Percentiles rank a stretch among this genome's conserved stretches.
Evolutionary conservation across 2,888 invertebrate genomes (phyloP).

Genomic region (Anagyrus pseudococci): DNA sequence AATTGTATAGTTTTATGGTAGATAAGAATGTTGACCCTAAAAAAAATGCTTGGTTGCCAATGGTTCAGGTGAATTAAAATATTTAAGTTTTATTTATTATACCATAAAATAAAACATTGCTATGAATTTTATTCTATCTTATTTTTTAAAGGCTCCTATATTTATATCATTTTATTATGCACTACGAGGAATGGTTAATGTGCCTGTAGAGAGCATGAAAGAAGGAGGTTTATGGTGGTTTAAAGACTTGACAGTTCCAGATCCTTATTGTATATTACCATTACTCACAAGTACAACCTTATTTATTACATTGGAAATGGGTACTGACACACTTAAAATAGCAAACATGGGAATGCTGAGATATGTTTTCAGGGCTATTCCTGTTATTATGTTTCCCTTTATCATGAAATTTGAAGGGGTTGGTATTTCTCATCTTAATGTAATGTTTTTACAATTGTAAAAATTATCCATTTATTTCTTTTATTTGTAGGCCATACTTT

Average conservation of each 20-base stretch:
- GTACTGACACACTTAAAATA: conserved; percentile 73
- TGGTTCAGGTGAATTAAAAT: conserved; percentile 71
- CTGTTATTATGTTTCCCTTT: conserved; percentile 82
- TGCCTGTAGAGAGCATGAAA: conserved; percentile 89
- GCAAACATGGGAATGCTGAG: conserved; percentile 73
- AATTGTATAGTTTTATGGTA: conserved; percentile 83
- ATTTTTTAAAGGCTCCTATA: conserved; percentile 71
- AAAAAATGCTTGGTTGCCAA: conserved; percentile 78
- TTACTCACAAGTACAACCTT: conserved; percentile 84
- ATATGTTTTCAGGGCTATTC: conserved; percentile 78
- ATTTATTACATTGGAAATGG: conserved; percentile 82
- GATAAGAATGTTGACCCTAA: conserved; percentile 81
- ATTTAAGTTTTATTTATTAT: background rate
- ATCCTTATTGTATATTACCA: conserved; percentile 89
- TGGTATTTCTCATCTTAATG: conserved; percentile 51
- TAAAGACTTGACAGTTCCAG: conserved; percentile 86
- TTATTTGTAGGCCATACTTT: conserved; percentile 72
- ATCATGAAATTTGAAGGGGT: conserved; percentile 86
- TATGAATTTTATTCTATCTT: conserved; percentile 25
- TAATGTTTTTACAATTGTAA: background rate
- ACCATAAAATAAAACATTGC: background rate
- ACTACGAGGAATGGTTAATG: conserved; percentile 84
- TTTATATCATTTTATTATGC: conserved; percentile 93
- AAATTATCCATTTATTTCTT: background rate
- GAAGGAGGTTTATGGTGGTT: conserved; percentile 94